phyloP scores from a whole-genome alignment of 2,797 vertebrate species.

The Epinephelus malabaricus region DNA sequence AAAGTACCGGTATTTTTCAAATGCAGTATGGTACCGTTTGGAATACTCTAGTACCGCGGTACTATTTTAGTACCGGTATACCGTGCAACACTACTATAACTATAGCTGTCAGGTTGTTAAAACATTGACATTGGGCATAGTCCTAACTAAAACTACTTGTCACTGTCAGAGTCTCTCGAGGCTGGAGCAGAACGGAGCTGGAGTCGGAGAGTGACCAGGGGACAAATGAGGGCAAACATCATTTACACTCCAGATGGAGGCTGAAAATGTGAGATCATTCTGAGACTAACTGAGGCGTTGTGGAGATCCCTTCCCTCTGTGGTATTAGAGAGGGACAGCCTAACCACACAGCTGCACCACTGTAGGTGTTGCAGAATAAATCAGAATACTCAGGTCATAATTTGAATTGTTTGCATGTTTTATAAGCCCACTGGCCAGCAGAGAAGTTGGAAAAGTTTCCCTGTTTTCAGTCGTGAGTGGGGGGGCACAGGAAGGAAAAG shows the following conservation, averaged over 20 bases:
- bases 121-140: no score
- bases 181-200: background rate
- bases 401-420: slow-evolving; percentile 58
- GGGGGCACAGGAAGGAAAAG: slow-evolving; percentile 35
- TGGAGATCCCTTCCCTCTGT: slow-evolving; percentile 3
- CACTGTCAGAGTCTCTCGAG: no score
- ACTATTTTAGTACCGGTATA: no score
- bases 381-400: slow-evolving; percentile 45
- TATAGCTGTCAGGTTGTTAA: no score
- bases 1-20: no score
- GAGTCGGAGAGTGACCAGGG: background rate
- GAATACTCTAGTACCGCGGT: no score
- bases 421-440: slow-evolving; percentile 23
- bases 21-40: no score
- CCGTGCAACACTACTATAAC: no score
- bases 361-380: slow-evolving; percentile 44
- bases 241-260: slow-evolving; percentile 5
- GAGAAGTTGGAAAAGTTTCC: slow-evolving; percentile 7
- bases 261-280: slow-evolving; percentile 14
- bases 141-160: no score
- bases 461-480: background rate
- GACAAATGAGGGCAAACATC: slow-evolving; percentile 18
- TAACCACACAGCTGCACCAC: background rate
- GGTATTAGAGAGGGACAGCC: background rate
- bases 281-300: background rate